phyloP scores from a whole-genome alignment of 2,113 vertebrate species.

The Saimiri boliviensis region DNA sequence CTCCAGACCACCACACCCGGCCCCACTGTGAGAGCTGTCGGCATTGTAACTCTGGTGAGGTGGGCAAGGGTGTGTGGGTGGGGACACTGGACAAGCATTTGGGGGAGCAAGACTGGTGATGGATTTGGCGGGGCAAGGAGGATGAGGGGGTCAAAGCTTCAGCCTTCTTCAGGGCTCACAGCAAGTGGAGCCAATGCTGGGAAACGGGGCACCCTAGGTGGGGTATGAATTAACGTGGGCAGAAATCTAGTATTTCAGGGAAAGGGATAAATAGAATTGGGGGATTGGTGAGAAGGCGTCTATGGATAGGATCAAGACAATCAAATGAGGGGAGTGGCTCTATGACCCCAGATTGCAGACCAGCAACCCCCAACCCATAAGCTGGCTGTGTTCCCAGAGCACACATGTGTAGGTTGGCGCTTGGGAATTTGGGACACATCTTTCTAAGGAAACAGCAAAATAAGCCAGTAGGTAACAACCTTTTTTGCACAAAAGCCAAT shows the following conservation, averaged over 20 bases:
- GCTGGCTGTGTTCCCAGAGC: neutral
- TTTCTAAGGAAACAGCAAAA: neutral
- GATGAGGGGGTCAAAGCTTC: neutral
- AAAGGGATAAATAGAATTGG: neutral
- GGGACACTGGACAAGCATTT: neutral
- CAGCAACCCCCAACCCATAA: neutral
- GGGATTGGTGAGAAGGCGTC: neutral
- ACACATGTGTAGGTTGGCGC: neutral
- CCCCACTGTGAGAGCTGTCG: constrained; percentile 76
- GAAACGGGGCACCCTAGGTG: no score
- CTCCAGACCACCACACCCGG: constrained; percentile 56
- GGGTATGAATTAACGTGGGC: neutral
- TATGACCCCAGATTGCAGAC: neutral
- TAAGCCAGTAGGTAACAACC: neutral
- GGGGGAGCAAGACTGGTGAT: neutral
- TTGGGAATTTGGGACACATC: neutral
- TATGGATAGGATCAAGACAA: neutral
- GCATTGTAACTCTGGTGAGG: constrained; percentile 75
- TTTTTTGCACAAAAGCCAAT: neutral
- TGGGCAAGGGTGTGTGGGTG: neutral
- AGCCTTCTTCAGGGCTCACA: neutral
- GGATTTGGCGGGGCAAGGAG: neutral
- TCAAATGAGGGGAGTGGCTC: neutral
- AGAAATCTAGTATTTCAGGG: neutral
- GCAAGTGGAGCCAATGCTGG: neutral